phyloP scores from a whole-genome alignment of 2,888 invertebrate species.

The Amphipoea oculea region DNA sequence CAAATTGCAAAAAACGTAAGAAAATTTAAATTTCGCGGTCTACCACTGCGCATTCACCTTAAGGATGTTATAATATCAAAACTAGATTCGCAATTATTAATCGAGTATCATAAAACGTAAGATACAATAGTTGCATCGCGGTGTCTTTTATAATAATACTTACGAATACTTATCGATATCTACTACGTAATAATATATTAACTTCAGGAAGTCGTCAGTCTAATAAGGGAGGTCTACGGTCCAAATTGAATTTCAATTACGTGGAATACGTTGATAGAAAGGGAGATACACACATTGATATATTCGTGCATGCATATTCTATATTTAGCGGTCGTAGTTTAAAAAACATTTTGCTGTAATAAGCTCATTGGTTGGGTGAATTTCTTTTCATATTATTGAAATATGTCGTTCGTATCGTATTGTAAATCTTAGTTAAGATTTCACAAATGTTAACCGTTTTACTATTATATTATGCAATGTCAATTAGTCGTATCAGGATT shows the following conservation, averaged over 20 bases:
- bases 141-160: conserved; percentile 57
- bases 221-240: conserved; percentile 42
- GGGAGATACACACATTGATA: conserved; percentile 15
- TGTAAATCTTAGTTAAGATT: conserved; percentile 9
- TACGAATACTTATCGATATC: conserved; percentile 48
- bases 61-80: conserved; percentile 19
- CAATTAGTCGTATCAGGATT: background rate
- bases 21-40: too few species aligned
- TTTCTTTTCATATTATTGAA: conserved; percentile 3
- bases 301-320: conserved; percentile 40
- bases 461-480: background rate
- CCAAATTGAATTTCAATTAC: conserved; percentile 41
- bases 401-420: background rate
- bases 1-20: too few species aligned
- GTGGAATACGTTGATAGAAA: conserved; percentile 15
- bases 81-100: conserved; percentile 31
- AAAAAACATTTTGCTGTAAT: conserved; percentile 4
- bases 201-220: conserved; percentile 51
- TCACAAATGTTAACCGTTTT: background rate
- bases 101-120: conserved; percentile 28
- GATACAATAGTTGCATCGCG: conserved; percentile 22
- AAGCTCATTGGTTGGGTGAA: conserved; percentile 27
- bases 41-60: too few species aligned
- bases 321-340: background rate
- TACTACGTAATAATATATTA: conserved; percentile 24